These are phyloP conservation scores for Proisotoma minuta DNA, from an alignment of 2,888 invertebrate species.

Conservation along the genomic window DNA sequence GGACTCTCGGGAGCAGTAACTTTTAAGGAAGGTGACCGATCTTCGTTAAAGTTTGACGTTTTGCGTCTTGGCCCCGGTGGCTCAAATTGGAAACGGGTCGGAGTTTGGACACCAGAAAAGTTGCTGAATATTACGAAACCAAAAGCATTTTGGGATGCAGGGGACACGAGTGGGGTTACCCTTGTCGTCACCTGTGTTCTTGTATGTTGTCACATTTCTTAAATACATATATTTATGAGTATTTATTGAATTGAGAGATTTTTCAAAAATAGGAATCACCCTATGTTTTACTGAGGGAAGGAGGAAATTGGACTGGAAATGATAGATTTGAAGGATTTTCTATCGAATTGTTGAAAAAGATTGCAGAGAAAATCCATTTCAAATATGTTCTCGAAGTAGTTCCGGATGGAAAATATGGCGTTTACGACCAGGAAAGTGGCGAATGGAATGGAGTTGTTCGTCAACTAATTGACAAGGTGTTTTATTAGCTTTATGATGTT, in stretches of 20 bases:
- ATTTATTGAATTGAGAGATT: background rate
- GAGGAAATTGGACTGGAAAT: conserved; percentile 78
- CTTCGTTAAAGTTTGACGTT: conserved; percentile 78
- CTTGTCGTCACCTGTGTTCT: conserved; percentile 79
- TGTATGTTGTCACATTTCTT: conserved; percentile 55
- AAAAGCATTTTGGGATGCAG: conserved; percentile 76
- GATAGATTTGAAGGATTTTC: conserved; percentile 85
- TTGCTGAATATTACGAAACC: conserved; percentile 79
- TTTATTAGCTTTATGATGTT: background rate
- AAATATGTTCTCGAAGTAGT: conserved; percentile 77
- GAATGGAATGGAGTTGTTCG: conserved; percentile 87
- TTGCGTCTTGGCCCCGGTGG: conserved; percentile 74
- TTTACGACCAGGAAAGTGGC: conserved; percentile 75
- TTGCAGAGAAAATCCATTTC: conserved; percentile 79
- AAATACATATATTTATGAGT: background rate
- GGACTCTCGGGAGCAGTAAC: conserved; percentile 83
- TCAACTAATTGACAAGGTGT: conserved; percentile 61
- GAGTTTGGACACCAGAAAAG: conserved; percentile 69
- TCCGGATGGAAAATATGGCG: conserved; percentile 85
- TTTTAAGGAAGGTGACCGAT: conserved; percentile 77
- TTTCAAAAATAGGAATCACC: conserved; percentile 67
- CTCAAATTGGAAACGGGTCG: conserved; percentile 72
- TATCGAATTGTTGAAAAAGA: conserved; percentile 76
- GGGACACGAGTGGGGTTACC: conserved; percentile 77
- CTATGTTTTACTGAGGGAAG: conserved; percentile 82